A percentile compares a stretch with the other conserved stretches of the same genome.
These are phyloP conservation scores for Lymantria monacha DNA, from an alignment of 2,888 invertebrate species.

Conservation along the genomic window DNA sequence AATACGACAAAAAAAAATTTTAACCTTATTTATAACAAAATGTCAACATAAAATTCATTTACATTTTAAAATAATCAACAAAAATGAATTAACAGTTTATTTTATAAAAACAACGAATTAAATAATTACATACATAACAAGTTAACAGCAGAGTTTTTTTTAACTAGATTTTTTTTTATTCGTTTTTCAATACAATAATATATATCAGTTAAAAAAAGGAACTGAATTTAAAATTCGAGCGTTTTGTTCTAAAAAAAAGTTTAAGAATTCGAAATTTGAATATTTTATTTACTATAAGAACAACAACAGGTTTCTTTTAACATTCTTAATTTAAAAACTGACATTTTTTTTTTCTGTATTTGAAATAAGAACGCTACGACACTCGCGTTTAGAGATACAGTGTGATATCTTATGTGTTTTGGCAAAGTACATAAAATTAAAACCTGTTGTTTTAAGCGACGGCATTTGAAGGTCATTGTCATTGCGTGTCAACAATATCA, in stretches of 20 bases:
- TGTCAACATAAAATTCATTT: not conserved
- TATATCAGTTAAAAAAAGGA: not conserved
- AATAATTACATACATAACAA: too few relatives aligned
- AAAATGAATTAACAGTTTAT: too few relatives aligned
- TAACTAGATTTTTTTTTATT: not conserved
- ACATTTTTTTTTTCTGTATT: not conserved
- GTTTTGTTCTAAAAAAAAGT: not conserved
- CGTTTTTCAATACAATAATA: not conserved
- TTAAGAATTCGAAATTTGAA: not conserved
- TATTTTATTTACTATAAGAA: not conserved
- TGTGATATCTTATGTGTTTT: slow-evolving; percentile 21
- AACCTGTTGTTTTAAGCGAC: not conserved
- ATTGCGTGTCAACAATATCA: not conserved
- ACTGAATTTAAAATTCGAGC: not conserved
- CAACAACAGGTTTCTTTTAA: not conserved
- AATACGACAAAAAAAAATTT: not conserved
- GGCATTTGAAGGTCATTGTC: slow-evolving; percentile 2
- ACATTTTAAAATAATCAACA: not conserved
- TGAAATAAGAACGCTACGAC: not conserved
- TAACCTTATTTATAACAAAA: not conserved
- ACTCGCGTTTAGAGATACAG: not conserved
- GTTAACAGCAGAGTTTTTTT: not conserved
- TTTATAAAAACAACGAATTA: too few relatives aligned
- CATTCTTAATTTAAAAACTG: not conserved
- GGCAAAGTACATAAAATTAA: slow-evolving; percentile 16